phyloP scores from a whole-genome alignment of 2,888 invertebrate species.

The Polymixis lichenea region DNA sequence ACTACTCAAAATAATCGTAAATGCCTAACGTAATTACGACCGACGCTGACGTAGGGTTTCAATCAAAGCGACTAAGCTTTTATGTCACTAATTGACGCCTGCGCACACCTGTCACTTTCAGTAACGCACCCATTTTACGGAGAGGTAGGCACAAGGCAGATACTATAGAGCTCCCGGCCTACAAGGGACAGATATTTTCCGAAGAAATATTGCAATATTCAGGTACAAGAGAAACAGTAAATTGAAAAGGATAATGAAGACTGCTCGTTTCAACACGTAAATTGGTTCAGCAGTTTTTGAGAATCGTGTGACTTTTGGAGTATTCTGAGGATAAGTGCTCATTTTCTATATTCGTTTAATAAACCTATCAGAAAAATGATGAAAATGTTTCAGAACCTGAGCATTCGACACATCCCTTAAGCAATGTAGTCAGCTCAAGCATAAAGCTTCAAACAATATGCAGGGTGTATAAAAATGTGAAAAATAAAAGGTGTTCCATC shows the following conservation, averaged over 20 bases:
- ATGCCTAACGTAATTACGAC: conserved; percentile 27
- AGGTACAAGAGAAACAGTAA: neutral
- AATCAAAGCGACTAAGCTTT: conserved; percentile 48
- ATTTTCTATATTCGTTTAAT: neutral
- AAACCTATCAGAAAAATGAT: neutral
- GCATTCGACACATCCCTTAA: conserved; percentile 13
- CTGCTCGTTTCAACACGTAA: neutral
- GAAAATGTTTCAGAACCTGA: neutral
- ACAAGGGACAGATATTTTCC: neutral
- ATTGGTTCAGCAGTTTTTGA: neutral
- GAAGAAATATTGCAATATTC: neutral
- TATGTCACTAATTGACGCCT: conserved; percentile 39
- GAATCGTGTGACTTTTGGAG: neutral
- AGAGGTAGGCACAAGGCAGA: neutral
- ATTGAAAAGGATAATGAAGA: neutral
- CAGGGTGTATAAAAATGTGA: conserved; percentile 38
- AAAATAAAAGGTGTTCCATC: conserved; percentile 61
- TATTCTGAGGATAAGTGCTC: neutral
- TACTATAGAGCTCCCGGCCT: neutral
- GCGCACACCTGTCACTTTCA: conserved; percentile 1
- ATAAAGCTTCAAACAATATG: conserved; percentile 24
- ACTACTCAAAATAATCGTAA: neutral
- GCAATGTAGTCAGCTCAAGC: conserved; percentile 2
- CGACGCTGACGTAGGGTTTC: conserved; percentile 24
- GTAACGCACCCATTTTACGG: neutral